Conservation (phyloP, 2,888 invertebrate species). For the Mayetiola destructor region DNA sequence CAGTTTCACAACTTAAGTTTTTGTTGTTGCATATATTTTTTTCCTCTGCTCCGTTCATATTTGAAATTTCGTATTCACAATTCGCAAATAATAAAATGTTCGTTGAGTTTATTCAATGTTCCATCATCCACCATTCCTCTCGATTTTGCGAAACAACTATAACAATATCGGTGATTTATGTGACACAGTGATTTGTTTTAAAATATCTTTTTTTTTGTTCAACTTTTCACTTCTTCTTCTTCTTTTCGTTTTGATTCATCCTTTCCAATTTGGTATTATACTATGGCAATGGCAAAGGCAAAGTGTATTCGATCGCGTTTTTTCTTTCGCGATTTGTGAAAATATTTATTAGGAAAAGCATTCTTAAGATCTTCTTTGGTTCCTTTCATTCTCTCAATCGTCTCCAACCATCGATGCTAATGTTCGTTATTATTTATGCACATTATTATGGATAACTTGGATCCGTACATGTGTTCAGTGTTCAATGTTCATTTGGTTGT, state of each 20-base stretch:
- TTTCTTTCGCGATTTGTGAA: constrained; percentile 5
- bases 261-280: neutral
- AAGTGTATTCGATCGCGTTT: too few relatives aligned
- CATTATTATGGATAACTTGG: neutral
- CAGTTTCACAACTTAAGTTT: constrained; percentile 2
- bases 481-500: neutral
- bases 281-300: too few relatives aligned
- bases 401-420: too few relatives aligned
- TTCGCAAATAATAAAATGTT: too few relatives aligned
- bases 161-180: constrained; percentile 10
- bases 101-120: too few relatives aligned
- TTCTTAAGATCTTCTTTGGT: constrained; percentile 4
- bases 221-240: neutral
- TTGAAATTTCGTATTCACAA: too few relatives aligned
- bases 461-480: neutral
- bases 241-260: neutral
- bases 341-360: constrained; percentile 10
- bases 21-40: constrained; percentile 2
- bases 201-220: neutral
- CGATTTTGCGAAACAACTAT: neutral
- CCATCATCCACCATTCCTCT: too few relatives aligned
- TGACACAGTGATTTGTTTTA: constrained; percentile 13
- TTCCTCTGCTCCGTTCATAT: neutral
- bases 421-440: constrained; percentile 11
- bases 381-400: neutral